Evolutionary conservation across 1,140 invertebrate species (phyloP), one percentile per base, ranked within the genome.

Genomic region (Drosophila kanapiae): DNA sequence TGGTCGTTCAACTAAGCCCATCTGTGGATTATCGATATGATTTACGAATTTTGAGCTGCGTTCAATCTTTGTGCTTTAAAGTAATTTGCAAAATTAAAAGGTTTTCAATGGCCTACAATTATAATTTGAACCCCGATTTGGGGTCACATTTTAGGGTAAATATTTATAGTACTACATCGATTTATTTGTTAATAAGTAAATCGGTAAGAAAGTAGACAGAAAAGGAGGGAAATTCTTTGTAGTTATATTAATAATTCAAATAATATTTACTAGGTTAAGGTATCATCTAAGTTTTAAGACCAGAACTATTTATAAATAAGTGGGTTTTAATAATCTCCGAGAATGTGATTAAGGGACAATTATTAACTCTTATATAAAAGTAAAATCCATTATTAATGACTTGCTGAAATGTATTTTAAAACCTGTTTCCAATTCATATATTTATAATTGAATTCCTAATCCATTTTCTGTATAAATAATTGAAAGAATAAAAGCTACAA

Each of bases 1-100:
- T 38, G 65, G 38, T 49, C 38, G 48, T 64, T 81, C 40, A 76
- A 71, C 78, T 53, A 42, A 42, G 35, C 31, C 43, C 18, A 16
- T 40, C 33, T 38, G 29, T 13, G 43, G 38, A 40, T 60, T 69
- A 48, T 65, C 59, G 23, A 42, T 23, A n/a, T 18, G 57, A 74
- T 51, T 74, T 60, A 51, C 71, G 23, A 42, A 57, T 29, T 43
- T 23, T 56, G 8, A 56, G 35, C 13, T 27, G 53, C 10, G 13
- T 27, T 56, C 11, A 10, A 13, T 33, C 18, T 56, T 14, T 38
- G 8, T 3, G 18, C 18, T 56, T 56, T n/a, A 8, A 10, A 38
- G 35, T 38, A 56, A 56, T 56, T 56, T 56, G 53, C 13, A n/a
- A 38, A 38, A 56, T 56, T 38, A 56, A 38, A 56, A 38, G 33